A percentile compares a stretch with the other conserved stretches of the same genome.
These are phyloP conservation scores for Diplazon laetatorius DNA, from an alignment of 2,888 invertebrate genomes.

Conservation along the genomic window DNA sequence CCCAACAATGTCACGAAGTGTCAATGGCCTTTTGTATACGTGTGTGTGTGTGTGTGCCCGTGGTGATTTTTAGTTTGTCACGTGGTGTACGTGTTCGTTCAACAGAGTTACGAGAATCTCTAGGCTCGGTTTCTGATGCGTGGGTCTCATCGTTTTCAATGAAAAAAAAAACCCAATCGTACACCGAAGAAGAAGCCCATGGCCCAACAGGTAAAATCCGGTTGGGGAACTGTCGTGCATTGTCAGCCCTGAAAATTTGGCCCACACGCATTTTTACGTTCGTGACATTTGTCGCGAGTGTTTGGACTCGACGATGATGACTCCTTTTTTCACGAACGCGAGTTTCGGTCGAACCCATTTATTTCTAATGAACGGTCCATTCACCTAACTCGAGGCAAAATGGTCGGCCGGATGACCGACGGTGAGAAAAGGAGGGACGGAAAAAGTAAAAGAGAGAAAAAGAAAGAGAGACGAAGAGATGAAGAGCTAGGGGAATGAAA, in stretches of 20 bases:
- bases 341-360: constrained; percentile 47
- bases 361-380: constrained; percentile 58
- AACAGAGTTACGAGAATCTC: not conserved
- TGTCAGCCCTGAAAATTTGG: constrained; percentile 33
- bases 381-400: constrained; percentile 60
- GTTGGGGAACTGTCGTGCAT: constrained; percentile 44
- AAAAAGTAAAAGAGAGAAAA: constrained; percentile 18
- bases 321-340: constrained; percentile 57
- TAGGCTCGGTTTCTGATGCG: not conserved
- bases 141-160: constrained; percentile 4
- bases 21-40: constrained; percentile 2
- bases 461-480: not conserved
- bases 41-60: too few species aligned
- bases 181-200: too few species aligned
- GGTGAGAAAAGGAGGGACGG: not conserved
- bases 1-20: constrained; percentile 11
- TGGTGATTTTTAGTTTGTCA: too few species aligned
- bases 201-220: constrained; percentile 30
- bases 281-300: constrained; percentile 14
- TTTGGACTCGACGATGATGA: constrained; percentile 63
- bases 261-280: not conserved
- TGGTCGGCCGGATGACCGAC: constrained; percentile 74
- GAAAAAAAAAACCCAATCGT: too few species aligned
- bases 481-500: constrained; percentile 55
- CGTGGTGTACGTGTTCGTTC: not conserved